Conservation (phyloP, 2,113 vertebrate genomes). For the Myotis lucifugus region DNA sequence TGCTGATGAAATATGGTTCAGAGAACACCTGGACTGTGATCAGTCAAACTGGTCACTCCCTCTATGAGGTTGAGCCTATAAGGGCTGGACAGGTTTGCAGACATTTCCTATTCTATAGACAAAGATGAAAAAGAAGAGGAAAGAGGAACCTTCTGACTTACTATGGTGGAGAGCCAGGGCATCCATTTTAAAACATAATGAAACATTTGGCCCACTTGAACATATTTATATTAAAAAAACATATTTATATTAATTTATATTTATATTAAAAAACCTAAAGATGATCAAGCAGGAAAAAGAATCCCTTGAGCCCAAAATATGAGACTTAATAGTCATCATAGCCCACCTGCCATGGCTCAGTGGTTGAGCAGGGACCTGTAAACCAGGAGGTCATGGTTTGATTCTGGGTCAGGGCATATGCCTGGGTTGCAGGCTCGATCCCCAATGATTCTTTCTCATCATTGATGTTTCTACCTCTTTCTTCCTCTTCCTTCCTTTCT, state of each 20-base stretch:
- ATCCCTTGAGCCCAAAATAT: neutral
- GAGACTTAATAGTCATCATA: conserved; percentile 28
- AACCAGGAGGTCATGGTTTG: too few species aligned
- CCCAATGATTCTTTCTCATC: too few species aligned
- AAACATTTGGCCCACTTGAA: neutral
- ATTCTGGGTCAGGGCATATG: too few species aligned
- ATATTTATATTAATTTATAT: neutral
- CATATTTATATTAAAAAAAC: neutral
- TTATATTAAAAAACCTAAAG: neutral
- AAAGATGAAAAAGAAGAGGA: neutral
- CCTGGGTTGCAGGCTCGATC: too few species aligned
- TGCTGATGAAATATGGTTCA: neutral
- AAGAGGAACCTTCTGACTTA: neutral
- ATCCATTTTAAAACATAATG: neutral
- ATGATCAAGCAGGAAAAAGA: neutral
- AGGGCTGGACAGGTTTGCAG: neutral
- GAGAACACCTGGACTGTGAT: neutral
- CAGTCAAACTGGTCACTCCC: neutral
- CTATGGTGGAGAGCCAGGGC: neutral
- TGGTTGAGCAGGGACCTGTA: too few species aligned
- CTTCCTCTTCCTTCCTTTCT: too few species aligned
- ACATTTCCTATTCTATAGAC: neutral
- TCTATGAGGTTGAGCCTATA: neutral
- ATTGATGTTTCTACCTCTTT: too few species aligned
- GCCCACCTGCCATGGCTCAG: too few species aligned